Conservation (phyloP, 2,888 invertebrate genomes). For the Ennomos fuscantarius region DNA sequence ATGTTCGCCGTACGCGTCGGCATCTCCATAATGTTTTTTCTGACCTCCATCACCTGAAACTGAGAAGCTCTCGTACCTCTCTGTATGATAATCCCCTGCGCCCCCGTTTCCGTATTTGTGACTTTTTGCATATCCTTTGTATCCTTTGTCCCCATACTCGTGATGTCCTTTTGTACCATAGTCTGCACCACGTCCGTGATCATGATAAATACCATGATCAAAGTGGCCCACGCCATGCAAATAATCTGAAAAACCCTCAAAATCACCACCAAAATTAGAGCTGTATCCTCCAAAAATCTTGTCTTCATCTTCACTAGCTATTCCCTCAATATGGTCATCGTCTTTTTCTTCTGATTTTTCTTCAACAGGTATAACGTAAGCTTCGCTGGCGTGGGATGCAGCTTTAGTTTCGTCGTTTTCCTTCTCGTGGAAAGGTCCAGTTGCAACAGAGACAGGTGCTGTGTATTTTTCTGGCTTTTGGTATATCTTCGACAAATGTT, state of each 20-base stretch:
- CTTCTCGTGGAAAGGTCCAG: constrained; percentile 60
- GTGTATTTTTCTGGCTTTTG: constrained; percentile 65
- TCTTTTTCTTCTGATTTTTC: constrained; percentile 60
- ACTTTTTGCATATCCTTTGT: constrained; percentile 78
- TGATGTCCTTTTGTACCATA: constrained; percentile 72
- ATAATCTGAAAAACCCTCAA: constrained; percentile 67
- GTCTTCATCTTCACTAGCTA: constrained; percentile 67
- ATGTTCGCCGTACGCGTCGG: constrained; percentile 79
- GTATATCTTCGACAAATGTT: constrained; percentile 71
- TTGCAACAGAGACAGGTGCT: constrained; percentile 58
- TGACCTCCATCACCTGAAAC: constrained; percentile 79
- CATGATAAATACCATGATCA: constrained; percentile 56
- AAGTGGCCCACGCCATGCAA: constrained; percentile 61
- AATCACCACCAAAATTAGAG: constrained; percentile 61
- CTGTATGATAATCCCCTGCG: constrained; percentile 82
- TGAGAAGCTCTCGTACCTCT: constrained; percentile 81
- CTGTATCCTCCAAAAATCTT: constrained; percentile 64
- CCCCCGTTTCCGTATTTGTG: constrained; percentile 83
- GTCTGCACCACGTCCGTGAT: constrained; percentile 70
- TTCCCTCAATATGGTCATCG: constrained; percentile 57
- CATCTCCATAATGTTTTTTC: constrained; percentile 79
- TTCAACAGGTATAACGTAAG: constrained; percentile 68
- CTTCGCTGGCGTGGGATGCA: constrained; percentile 56
- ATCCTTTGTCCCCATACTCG: constrained; percentile 79
- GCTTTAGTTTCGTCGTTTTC: constrained; percentile 61